Evolutionary conservation across 2,797 vertebrate species (phyloP), one percentile per base, ranked within the genome.

Genomic region (Gallirallus australis): DNA sequence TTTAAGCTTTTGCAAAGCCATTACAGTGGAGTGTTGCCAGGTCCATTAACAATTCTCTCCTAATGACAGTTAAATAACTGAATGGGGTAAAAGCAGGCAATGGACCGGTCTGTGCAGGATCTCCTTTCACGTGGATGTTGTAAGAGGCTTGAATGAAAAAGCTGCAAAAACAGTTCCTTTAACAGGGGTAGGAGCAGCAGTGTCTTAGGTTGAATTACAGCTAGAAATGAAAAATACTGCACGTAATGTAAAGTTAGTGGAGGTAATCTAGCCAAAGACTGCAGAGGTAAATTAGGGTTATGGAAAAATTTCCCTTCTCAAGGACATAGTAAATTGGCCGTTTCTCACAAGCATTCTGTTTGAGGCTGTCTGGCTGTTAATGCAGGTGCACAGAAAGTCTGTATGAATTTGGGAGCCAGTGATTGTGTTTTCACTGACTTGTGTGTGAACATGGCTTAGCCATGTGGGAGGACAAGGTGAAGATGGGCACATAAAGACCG

Each of bases 11-110:
- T 96, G 86, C 31, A 86, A 68, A 94, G 28, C 47, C 33, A 8
- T 82, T 56, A 4, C 16, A 61, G 56, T 27, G 54, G 69, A 79
- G 30, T 12, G 37, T 87, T 95, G 56, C 47, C 68, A 87, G 65
- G n/a, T 39, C 37, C 39, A 53, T 93, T 86, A 95, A 90, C 42
- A 89, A 17, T 47, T 89, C 33, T n/a, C 14, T 79, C 6, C 47
- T 94, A 86, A 63, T 47, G 79, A 64, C 48, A 72, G 56, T 81
- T 56, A 76, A 72, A 87, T 83, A 76, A 40, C 39, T 27, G 23
- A 77, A 21, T 23, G 35, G 54, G 27, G 56, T 76, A 72, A 64
- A 86, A 89, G 37, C 50, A 90, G 60, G 45, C 81, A 72, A 3
- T 52, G 18, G 72, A 77, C 31, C 0, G 7, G 70, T 83, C 57